Percentiles rank a stretch among this genome's conserved stretches.
These are phyloP conservation scores for Entomyzon cyanotis DNA, from an alignment of 2,113 vertebrate genomes.

Conservation along the genomic window DNA sequence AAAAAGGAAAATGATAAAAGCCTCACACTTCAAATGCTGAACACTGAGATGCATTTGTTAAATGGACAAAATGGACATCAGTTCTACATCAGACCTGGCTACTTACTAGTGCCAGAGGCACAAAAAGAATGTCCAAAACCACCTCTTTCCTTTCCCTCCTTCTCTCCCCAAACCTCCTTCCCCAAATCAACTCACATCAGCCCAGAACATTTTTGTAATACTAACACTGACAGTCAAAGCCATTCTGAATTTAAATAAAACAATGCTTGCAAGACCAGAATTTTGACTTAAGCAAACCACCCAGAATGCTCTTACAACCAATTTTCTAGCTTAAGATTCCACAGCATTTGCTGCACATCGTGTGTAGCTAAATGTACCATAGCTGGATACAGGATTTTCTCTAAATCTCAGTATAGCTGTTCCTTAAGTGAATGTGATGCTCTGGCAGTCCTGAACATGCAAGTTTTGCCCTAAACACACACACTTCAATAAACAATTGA, in stretches of 20 bases:
- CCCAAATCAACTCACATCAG: neutral
- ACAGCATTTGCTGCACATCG: conserved; percentile 5
- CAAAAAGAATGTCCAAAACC: neutral
- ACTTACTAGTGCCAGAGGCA: neutral
- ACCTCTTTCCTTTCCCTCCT: neutral
- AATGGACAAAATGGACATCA: neutral
- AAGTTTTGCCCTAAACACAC: neutral
- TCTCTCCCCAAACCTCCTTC: neutral
- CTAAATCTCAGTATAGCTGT: conserved; percentile 11
- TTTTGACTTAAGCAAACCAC: neutral
- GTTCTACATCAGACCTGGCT: neutral
- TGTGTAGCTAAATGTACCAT: conserved; percentile 47
- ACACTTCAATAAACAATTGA: conserved; percentile 51
- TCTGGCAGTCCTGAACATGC: conserved; percentile 1
- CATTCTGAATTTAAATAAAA: neutral
- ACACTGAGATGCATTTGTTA: neutral
- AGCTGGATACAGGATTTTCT: conserved; percentile 13
- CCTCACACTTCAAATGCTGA: neutral
- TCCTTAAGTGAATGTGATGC: conserved; percentile 53
- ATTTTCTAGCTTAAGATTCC: neutral
- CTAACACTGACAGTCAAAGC: neutral
- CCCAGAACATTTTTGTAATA: neutral
- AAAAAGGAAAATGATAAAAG: neutral
- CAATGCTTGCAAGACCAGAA: neutral
- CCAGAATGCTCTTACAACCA: neutral